Base-by-base conservation (phyloP, 1,140 invertebrate genomes). In the Sminthurides bifidus region DNA sequence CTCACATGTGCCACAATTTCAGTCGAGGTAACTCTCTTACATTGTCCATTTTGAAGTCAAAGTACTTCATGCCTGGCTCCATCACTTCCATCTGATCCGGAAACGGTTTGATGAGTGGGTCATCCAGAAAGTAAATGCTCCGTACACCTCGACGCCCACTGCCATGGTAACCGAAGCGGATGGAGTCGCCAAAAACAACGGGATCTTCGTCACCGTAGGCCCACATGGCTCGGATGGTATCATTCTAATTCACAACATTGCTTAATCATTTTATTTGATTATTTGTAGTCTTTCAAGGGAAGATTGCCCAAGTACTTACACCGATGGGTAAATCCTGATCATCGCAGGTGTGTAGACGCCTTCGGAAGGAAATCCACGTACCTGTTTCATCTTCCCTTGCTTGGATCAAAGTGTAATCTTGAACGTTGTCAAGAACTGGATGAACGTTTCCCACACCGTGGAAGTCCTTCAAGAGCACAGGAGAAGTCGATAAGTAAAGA, bases 291-390 rank as follows among this genome's bases (percentile, higher is more conserved):
- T 4, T 26, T 4, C 6, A 37, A 38, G 5, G 3, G 4, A 29
- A 17, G n/a, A 10, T 51, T 51, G 56, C 58, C 78, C 27, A 40
- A 50, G 88, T 76, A 51, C 77, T 38, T 24, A 68, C 73, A 62
- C 81, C 80, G 71, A n/a, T n/a, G n/a, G n/a, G n/a, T n/a, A n/a
- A n/a, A n/a, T 88, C 82, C 53, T 84, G 75, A 12, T 76, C 74
- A 70, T 90, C 87, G 66, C 87, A 90, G 2, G 86, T 88, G 66
- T 85, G 78, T 71, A 85, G 78, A 50, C 74, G 74, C 41, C 87
- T 76, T 38, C 79, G 74, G 66, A 90, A 87, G 60, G 79, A 79
- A 0, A 88, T 71, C 5, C 77, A 77, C 0, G 85, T 87, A 67
- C 89, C 84, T 0, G 84, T 87, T 3, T 73, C 73, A 67, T 87